Evolutionary conservation across 2,888 invertebrate species (phyloP).

Genomic region (Eudasyphora cyanicolor): DNA sequence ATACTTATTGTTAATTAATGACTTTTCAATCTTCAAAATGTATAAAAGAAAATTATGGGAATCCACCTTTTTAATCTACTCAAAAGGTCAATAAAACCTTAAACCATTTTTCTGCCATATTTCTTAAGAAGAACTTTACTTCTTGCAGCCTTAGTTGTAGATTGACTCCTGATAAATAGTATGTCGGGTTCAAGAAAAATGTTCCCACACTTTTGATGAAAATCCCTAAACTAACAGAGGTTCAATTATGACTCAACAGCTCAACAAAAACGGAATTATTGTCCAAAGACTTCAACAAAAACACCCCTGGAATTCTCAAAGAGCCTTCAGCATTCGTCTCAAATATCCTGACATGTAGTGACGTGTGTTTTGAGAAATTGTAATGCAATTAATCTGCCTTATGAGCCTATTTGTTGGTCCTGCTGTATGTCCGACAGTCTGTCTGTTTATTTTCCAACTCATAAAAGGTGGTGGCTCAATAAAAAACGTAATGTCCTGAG

Average conservation of each 20-base stretch:
- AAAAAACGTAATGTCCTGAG: constrained; percentile 14
- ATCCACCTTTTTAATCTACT: background rate
- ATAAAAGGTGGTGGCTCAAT: background rate
- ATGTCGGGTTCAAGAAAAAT: background rate
- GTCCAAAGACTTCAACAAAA: background rate
- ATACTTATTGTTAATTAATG: too few relatives aligned
- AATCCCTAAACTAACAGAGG: constrained; percentile 14
- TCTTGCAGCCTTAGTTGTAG: too few relatives aligned
- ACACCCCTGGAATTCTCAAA: background rate
- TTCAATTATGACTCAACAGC: constrained; percentile 15
- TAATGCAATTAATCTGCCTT: constrained; percentile 33
- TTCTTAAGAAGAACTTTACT: background rate
- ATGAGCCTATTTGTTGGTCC: too few relatives aligned
- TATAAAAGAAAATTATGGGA: background rate
- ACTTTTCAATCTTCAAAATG: too few relatives aligned
- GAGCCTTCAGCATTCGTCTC: background rate
- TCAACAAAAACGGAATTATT: constrained; percentile 16
- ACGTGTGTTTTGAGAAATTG: background rate
- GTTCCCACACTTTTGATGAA: constrained; percentile 33
- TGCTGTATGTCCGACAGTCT: too few relatives aligned
- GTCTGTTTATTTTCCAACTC: background rate
- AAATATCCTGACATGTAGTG: background rate
- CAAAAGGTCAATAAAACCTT: background rate
- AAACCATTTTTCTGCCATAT: background rate
- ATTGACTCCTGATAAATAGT: background rate